Conservation (phyloP, 2,797 vertebrate species). For the Hapalemur alaotrensis region DNA sequence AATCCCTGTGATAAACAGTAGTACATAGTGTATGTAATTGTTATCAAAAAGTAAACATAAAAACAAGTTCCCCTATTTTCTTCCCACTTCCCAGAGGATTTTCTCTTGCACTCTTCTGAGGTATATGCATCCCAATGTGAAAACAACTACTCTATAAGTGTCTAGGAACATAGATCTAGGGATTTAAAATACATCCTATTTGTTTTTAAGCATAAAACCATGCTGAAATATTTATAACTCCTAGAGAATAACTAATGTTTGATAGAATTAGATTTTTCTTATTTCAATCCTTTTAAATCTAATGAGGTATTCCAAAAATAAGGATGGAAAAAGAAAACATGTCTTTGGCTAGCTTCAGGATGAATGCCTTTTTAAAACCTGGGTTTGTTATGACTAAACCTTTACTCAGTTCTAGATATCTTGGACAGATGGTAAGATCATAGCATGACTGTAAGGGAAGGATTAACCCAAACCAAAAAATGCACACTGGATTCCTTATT, state of each 20-base stretch:
- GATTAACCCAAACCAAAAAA: not conserved
- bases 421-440: not conserved
- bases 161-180: not conserved
- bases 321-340: not conserved
- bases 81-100: not conserved
- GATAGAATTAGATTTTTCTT: not conserved
- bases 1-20: not conserved
- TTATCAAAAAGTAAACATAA: not conserved
- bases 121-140: rapidly evolving
- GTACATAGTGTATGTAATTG: too few relatives aligned
- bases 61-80: not conserved
- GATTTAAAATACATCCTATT: not conserved
- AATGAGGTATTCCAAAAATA: not conserved
- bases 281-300: not conserved
- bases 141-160: not conserved
- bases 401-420: not conserved
- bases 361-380: not conserved
- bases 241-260: not conserved
- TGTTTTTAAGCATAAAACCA: not conserved
- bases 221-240: not conserved
- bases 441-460: not conserved
- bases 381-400: not conserved
- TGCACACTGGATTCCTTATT: not conserved
- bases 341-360: not conserved
- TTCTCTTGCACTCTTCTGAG: not conserved